Evolutionary conservation across 2,888 invertebrate genomes (phyloP), one percentile per base, ranked within the genome.

Genomic region (Macrosoma leucophasiata): DNA sequence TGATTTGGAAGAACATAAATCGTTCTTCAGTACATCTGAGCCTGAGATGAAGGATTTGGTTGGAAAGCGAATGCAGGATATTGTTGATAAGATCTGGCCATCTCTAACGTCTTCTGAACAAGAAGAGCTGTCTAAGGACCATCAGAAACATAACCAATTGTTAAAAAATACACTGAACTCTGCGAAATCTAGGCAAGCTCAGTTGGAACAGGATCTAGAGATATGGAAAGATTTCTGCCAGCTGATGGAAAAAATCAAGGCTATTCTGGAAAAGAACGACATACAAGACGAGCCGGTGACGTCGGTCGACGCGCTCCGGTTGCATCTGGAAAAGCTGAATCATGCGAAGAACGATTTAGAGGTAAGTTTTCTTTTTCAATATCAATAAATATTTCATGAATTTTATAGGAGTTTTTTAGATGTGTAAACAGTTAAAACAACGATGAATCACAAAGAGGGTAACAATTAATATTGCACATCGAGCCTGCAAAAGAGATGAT

Each of bases 41-140:
- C 85, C 89, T 0, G 87, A 89, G 12, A 91, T 94, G 62, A 90
- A 91, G 38, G 93, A 93, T 57, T 78, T 95, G 45, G 91, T 95
- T 3, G 90, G 92, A 1, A 92, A 92, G 46, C 89, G 90, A 38
- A 92, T 95, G 62, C 93, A 94, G 56, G 91, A 92, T 39, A 90
- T 92, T 2, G 93, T 94, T 0, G 94, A 96, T 54, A 92, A 92
- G 56, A 94, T 96, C 35, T 94, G 94, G 92, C 92, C 95, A 0
- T 95, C 95, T 1, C 72, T 96, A 15, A 90, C 90, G 13, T 87
- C 90, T 4, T 86, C 90, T 11, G 94, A 95, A 55, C 94, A 95
- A 52, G 93, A 94, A 47, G 93, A 93, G 52, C 70, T 96, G 8
- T 92, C 93, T 7, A 88, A 90, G 14, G 93, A 94, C 51, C 90